Conservation (phyloP, 1,140 invertebrate species). For the Drosophila lowei region DNA sequence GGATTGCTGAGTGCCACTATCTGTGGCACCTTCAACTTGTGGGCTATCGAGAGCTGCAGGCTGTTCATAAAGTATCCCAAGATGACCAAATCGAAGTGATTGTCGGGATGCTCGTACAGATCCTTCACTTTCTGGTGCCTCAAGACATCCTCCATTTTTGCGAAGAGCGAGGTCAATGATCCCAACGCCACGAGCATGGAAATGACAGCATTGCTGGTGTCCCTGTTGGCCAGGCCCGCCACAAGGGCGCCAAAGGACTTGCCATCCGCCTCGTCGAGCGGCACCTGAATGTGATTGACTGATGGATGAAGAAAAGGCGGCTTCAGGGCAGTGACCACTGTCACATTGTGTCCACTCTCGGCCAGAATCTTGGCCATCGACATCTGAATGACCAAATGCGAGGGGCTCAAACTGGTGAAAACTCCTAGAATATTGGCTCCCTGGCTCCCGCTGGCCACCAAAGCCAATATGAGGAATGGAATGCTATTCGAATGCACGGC, state of each 20-base stretch:
- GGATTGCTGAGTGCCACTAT: conserved; percentile 43
- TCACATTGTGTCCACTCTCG: conserved; percentile 71
- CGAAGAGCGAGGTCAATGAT: conserved; percentile 25
- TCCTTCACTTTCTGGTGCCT: conserved; percentile 38
- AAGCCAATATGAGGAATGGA: conserved; percentile 11
- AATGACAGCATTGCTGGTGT: conserved; percentile 21
- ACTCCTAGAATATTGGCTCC: conserved; percentile 66
- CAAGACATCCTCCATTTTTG: conserved; percentile 41
- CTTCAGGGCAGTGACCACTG: conserved; percentile 56
- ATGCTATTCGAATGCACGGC: background rate
- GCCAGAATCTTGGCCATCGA: conserved; percentile 61
- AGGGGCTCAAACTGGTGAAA: conserved; percentile 66
- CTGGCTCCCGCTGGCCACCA: conserved; percentile 27
- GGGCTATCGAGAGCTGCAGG: conserved; percentile 59
- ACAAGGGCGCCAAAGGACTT: conserved; percentile 12
- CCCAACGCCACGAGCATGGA: conserved; percentile 18
- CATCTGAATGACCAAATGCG: conserved; percentile 74
- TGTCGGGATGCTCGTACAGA: conserved; percentile 59
- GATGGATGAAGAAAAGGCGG: conserved; percentile 51
- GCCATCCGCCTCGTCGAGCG: conserved; percentile 23
- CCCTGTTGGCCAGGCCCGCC: conserved; percentile 11
- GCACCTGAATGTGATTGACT: conserved; percentile 50
- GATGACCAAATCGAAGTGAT: conserved; percentile 66
- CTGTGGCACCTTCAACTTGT: conserved; percentile 62
- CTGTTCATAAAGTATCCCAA: conserved; percentile 66